phyloP scores from a whole-genome alignment of 2,113 vertebrate species.

The Hippoglossus stenolepis region DNA sequence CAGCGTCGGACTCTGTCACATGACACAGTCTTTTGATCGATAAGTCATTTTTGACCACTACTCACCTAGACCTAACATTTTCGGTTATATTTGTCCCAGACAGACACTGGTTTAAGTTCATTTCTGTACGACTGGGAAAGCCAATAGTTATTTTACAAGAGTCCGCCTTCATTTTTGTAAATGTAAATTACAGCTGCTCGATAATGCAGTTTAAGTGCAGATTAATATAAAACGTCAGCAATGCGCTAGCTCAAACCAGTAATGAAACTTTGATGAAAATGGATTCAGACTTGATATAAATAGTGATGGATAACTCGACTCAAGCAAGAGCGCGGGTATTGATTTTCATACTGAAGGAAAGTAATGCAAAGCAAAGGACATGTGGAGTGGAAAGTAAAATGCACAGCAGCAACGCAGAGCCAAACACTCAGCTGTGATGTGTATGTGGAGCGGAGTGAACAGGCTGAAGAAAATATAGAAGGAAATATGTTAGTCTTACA shows the following conservation, averaged over 20 bases:
- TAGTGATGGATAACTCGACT: conserved; percentile 25
- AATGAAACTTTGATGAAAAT: conserved; percentile 13
- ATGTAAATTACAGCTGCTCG: not conserved
- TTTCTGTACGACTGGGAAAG: not conserved
- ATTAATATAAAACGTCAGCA: not conserved
- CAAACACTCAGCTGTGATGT: not conserved
- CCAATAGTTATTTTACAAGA: not conserved
- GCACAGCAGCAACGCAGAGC: not conserved
- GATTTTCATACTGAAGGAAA: conserved; percentile 7
- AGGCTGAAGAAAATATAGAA: too few species aligned
- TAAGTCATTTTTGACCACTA: not conserved
- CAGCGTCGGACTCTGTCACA: too few species aligned
- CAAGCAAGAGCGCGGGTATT: not conserved
- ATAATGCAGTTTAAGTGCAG: not conserved
- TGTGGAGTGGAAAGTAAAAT: not conserved
- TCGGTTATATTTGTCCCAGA: not conserved
- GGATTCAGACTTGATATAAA: not conserved
- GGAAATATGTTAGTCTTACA: too few species aligned
- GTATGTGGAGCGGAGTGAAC: too few species aligned
- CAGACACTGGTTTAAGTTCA: not conserved
- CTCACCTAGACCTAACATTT: not conserved
- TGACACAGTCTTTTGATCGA: not conserved
- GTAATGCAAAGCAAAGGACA: not conserved
- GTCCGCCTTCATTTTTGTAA: not conserved
- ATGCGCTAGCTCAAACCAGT: not conserved